Conservation (phyloP, 1,140 invertebrate genomes). For the Drosophila subpulchrella region DNA sequence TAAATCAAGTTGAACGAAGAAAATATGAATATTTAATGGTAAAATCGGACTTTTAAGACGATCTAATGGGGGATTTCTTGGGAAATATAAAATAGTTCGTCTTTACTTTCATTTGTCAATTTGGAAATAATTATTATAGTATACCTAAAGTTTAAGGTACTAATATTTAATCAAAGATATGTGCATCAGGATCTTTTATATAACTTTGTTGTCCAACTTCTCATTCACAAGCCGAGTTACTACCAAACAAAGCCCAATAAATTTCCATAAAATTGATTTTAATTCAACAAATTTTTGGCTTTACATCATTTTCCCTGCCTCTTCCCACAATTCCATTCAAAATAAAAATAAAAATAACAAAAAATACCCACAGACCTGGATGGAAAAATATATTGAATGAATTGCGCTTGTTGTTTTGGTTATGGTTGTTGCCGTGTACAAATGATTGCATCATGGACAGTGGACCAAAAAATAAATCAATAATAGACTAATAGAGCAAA, state of each 20-base stretch:
- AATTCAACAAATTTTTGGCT: conserved; percentile 20
- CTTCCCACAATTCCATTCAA: conserved; percentile 23
- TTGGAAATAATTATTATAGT: too few species aligned
- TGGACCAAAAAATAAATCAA: conserved; percentile 57
- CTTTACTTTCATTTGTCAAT: too few species aligned
- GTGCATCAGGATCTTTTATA: not conserved
- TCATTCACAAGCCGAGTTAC: conserved; percentile 16
- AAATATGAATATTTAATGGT: not conserved
- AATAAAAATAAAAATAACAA: not conserved
- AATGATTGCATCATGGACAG: conserved; percentile 77
- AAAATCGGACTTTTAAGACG: not conserved
- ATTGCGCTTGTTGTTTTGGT: conserved; percentile 35
- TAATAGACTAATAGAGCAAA: conserved; percentile 74
- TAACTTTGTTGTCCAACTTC: not conserved
- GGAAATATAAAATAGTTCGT: too few species aligned
- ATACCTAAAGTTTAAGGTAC: too few species aligned
- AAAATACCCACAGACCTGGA: conserved; percentile 1
- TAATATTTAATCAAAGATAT: too few species aligned
- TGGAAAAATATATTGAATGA: conserved; percentile 39
- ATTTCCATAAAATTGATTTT: conserved; percentile 36
- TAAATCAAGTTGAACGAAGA: conserved; percentile 17
- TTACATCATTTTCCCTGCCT: conserved; percentile 36
- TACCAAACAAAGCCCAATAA: conserved; percentile 10
- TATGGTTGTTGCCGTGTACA: conserved; percentile 34
- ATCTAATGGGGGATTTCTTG: too few species aligned